Base-by-base conservation (phyloP, 2,797 vertebrate genomes). In the Hoplostethus atlanticus region DNA sequence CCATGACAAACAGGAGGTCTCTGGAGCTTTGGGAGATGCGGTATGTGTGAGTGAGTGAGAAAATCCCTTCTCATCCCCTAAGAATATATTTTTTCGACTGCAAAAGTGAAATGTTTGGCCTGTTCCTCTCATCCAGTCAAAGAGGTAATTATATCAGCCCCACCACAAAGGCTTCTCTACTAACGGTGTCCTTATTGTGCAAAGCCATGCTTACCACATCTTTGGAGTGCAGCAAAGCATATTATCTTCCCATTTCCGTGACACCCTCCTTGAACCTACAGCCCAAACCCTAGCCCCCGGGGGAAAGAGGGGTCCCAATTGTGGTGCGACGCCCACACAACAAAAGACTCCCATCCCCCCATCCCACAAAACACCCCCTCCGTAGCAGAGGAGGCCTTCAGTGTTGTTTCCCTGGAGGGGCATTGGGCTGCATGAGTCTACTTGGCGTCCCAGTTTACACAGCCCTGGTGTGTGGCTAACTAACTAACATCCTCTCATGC, bases 281-380 rank as follows among this genome's bases (percentile, higher is more conserved):
- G 61, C 67, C 50, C 38, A 28, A 77, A 38, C 51, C 42, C 54
- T 73, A 64, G 12, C 59, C 80, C 84, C 80, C 70, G 12, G 1
- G 84, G 82, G 57, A 69, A 70, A 69, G 75, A 76, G 70, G 69
- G 80, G 76, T 89, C 74, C 3, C 15, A 58, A 52, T 67, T 81
- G 59, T 64, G 70, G 84, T 68, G 75, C 64, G 61, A 50, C 65
- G 66, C 68, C 71, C 53, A 63, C 70, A 79, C 79, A 85, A 90
- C 79, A 89, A 89, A 89, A 78, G 48, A 66, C 79, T 63, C 64
- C 81, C 85, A 62, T 67, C 21, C 77, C 79, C 78, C n/a, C 17
- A 55, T 46, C 76, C 47, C 5, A 50, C 30, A 57, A 2, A 4
- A 16, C 42, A 17, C 61, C 34, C 8, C 28, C 36, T 21, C 38